Evolutionary conservation across 35 echinoderm and acorn worm genomes (phyloP).

Genomic region (Acanthaster planci): DNA sequence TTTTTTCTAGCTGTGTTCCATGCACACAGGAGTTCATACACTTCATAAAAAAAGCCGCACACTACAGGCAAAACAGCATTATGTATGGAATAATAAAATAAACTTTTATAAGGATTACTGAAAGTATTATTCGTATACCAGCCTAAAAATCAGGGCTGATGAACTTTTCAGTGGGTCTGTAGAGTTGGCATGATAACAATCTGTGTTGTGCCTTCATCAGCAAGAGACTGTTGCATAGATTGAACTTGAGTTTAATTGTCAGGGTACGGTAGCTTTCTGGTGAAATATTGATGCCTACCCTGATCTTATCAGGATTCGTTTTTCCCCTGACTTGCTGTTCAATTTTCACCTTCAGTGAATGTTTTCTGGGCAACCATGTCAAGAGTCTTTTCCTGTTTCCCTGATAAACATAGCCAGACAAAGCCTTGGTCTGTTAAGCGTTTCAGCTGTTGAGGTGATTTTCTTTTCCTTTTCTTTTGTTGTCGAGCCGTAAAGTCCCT

Average conservation of each 20-base stretch:
- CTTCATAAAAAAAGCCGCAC: background rate
- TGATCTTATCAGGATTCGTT: background rate
- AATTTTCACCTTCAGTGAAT: slow-evolving; percentile 17
- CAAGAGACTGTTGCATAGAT: background rate
- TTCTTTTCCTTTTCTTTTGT: too few species aligned
- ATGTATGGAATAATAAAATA: background rate
- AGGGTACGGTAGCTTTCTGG: background rate
- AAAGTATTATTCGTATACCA: slow-evolving; percentile 13
- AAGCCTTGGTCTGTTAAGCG: too few species aligned
- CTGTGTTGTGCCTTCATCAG: slow-evolving; percentile 4
- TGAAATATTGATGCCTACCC: background rate
- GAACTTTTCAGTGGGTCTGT: background rate
- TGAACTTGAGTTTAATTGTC: background rate
- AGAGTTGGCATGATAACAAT: background rate
- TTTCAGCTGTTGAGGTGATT: too few species aligned
- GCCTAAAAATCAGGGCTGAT: background rate
- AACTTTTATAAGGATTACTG: background rate
- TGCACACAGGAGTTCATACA: background rate
- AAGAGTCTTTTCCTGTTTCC: too few species aligned
- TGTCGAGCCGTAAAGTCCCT: too few species aligned
- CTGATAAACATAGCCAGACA: too few species aligned
- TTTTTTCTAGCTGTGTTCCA: background rate
- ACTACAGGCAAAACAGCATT: background rate
- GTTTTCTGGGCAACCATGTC: background rate
- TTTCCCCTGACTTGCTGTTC: background rate